Evolutionary conservation across 2,888 invertebrate genomes (phyloP).

Genomic region (Amphipoea oculea): DNA sequence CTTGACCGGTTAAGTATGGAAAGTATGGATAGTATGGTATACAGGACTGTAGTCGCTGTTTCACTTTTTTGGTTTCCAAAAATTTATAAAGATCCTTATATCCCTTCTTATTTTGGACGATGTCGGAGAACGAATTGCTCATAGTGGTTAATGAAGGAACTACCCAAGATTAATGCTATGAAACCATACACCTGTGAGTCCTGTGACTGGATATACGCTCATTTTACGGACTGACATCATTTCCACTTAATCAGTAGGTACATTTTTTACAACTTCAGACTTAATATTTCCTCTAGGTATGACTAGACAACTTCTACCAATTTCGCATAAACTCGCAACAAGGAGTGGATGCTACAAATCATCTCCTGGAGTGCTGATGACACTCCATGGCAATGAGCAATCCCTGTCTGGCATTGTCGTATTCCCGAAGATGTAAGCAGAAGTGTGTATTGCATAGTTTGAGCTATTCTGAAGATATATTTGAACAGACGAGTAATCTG

Average conservation of each 20-base stretch:
- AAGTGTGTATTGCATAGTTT: not conserved
- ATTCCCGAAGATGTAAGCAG: not conserved
- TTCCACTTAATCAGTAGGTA: slow-evolving; percentile 13
- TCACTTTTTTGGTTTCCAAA: not conserved
- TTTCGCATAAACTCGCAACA: not conserved
- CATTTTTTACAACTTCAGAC: slow-evolving; percentile 18
- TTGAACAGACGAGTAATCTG: not conserved
- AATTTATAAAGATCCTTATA: not conserved
- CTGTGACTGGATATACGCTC: slow-evolving; percentile 16
- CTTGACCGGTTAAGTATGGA: too few species aligned
- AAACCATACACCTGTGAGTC: slow-evolving; percentile 30
- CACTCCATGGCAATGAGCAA: not conserved
- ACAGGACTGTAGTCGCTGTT: not conserved
- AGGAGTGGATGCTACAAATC: not conserved
- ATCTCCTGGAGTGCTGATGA: not conserved
- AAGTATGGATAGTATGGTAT: not conserved
- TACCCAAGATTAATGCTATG: slow-evolving; percentile 1
- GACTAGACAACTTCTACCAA: slow-evolving; percentile 4
- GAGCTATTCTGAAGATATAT: not conserved
- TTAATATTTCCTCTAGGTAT: slow-evolving; percentile 24
- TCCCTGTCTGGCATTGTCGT: not conserved
- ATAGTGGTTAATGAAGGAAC: slow-evolving; percentile 6
- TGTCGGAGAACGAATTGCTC: not conserved
- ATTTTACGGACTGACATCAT: slow-evolving; percentile 44
- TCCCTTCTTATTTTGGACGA: not conserved